Evolutionary conservation across 2,113 vertebrate genomes (phyloP), one percentile per base, ranked within the genome.

Genomic region (Spilogale gracilis): DNA sequence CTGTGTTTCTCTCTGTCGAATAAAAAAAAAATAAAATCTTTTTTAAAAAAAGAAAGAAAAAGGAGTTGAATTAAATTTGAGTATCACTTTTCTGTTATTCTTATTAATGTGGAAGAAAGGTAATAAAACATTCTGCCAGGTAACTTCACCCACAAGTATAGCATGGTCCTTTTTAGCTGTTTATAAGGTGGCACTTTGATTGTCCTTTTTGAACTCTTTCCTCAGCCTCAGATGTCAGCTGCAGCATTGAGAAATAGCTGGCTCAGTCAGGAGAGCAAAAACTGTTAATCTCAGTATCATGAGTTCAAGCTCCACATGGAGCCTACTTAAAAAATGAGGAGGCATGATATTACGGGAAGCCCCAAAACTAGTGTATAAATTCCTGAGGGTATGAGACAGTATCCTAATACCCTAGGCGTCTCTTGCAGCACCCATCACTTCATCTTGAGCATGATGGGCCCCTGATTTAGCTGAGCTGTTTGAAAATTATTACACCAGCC

Each of bases 311-410:
- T 45, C 23, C 10, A 23, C 12, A 5, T 76, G 73, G 38, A 48
- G 12, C 21, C 23, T 48, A 45, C 73, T 61, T 76, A 48, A 74
- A 23, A 23, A 45, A 74, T 7, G 58, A 96, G 52, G 63, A 96
- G 85, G 32, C 89, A 12, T 85, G 45, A 9, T 96, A 96, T 95
- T 96, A 92, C 74, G n/a, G 89, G 80, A 97, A 95, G 60, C 60
- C 65, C 17, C 74, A 73, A 86, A 69, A 76, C 73, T 91, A 65
- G 65, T 48, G 81, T 58, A 52, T 95, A 52, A 89, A 65, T 65
- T 82, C 73, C 65, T 89, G 73, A 94, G 10, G 16, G 16, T 52
- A 27, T 65, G 30, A 63, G 30, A 20, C 16, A 45, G 32, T 20
- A 30, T 11, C 27, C 25, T 89, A 32, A 58, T 65, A 50, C 74